Evolutionary conservation across 2,888 invertebrate species (phyloP), one percentile per base, ranked within the genome.

Genomic region (Callimorpha dominula): DNA sequence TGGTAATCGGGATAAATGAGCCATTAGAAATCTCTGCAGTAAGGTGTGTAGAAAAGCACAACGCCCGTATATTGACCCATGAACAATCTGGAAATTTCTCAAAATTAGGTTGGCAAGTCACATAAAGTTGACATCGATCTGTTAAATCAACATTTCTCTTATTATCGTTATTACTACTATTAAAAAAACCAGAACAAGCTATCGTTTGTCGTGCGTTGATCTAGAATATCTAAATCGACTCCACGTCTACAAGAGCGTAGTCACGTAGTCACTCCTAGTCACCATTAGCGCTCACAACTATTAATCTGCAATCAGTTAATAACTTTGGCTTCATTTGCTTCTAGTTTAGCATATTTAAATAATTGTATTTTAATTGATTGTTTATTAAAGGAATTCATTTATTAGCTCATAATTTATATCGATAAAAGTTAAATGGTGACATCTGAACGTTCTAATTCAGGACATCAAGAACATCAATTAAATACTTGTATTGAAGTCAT

Each of bases 231-330:
- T 70, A 52, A 43, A 11, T 0, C n/a, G 46, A 9, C 12, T 42
- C 4, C 14, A 31, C 31, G 63, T 42, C 52, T 43, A 70, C 70
- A 54, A 65, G 70, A 0, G 3, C 5, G 0, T 17, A 70, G 70
- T 70, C 70, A 70, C 70, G 70, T 70, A 70, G 65, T 15, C 65
- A 14, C 1, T 4, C n/a, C n/a, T n/a, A n/a, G n/a, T n/a, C 5
- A 9, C 40, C 15, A 63, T 63, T 69, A 69, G n/a, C 40, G 40
- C 20, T 50, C 11, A 62, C 11, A 42, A n/a, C 69, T 7, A 70
- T 65, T 65, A 70, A 43, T 46, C 65, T 46, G 46, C 65, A 71
- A 42, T 62, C 62, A 46, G 14, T 63, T 66, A 60, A 66, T 57
- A 31, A 42, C 65, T 50, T n/a, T 50, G 20, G 40, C 42, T 50